Evolutionary conservation across 2,113 vertebrate species (phyloP).

Genomic region (Ophiodon elongatus): DNA sequence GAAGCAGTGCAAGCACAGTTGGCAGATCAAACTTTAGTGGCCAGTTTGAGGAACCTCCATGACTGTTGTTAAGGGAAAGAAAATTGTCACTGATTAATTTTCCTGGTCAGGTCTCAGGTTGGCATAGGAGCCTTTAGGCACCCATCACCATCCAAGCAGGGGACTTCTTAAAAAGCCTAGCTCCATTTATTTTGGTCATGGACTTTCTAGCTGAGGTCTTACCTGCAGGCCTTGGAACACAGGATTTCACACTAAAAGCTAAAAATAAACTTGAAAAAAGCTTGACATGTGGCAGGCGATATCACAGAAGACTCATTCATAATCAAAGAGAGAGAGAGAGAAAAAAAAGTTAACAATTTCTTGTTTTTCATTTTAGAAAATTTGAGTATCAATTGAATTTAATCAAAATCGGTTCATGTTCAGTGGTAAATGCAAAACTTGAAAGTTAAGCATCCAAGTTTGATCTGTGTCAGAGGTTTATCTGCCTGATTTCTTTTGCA

Average conservation of each 20-base stretch:
- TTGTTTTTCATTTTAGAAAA: no score
- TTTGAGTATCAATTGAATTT: neutral
- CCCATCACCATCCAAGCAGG: conserved; percentile 14
- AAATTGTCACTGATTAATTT: neutral
- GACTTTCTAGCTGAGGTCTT: neutral
- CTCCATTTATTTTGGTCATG: conserved; percentile 26
- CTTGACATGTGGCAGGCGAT: neutral
- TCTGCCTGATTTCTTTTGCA: no score
- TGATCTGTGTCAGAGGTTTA: neutral
- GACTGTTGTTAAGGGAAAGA: neutral
- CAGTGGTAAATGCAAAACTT: neutral
- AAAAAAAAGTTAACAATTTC: neutral
- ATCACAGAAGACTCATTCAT: neutral
- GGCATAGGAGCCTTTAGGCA: neutral
- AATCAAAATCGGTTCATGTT: neutral
- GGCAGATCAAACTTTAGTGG: neutral
- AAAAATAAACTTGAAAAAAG: neutral
- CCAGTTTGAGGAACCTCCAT: neutral
- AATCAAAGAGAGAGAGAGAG: neutral
- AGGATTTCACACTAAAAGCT: conserved; percentile 16
- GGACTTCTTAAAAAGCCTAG: conserved; percentile 27
- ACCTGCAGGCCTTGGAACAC: neutral
- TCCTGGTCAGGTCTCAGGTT: conserved; percentile 7
- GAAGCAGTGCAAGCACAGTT: neutral
- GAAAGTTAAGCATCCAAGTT: neutral